A percentile compares a stretch with the other conserved stretches of the same genome.
These are phyloP conservation scores for Pyxicephalus adspersus DNA, from an alignment of 2,113 vertebrate genomes.

Conservation along the genomic window DNA sequence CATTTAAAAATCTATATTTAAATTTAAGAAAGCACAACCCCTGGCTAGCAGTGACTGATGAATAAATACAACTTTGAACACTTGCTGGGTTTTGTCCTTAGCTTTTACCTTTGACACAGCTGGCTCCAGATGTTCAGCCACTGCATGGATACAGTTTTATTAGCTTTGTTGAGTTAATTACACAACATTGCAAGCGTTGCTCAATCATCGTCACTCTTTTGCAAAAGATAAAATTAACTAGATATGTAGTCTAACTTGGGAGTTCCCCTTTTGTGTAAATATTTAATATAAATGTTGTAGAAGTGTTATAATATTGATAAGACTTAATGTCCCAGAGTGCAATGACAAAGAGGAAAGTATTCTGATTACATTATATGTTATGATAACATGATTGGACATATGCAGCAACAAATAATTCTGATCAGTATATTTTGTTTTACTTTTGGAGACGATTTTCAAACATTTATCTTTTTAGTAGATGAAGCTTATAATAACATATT, in stretches of 20 bases:
- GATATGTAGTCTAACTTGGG: background rate
- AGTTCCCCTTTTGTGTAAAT: background rate
- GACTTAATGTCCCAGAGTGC: too few relatives aligned
- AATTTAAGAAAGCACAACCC: slow-evolving; percentile 25
- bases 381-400: too few relatives aligned
- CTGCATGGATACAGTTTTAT: slow-evolving; percentile 19
- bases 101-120: slow-evolving; percentile 49
- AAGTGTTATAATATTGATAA: too few relatives aligned
- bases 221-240: background rate
- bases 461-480: too few relatives aligned
- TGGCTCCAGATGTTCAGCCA: slow-evolving; percentile 42
- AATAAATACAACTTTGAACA: slow-evolving; percentile 28
- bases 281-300: background rate
- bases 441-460: too few relatives aligned
- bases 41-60: slow-evolving; percentile 45
- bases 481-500: too few relatives aligned
- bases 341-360: too few relatives aligned
- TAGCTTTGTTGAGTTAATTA: slow-evolving; percentile 21
- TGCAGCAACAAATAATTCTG: too few relatives aligned
- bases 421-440: too few relatives aligned
- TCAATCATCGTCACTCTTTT: background rate
- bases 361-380: too few relatives aligned
- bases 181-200: background rate
- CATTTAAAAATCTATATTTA: slow-evolving; percentile 50
- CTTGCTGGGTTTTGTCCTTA: slow-evolving; percentile 49